These are phyloP conservation scores for Mus minutoides DNA, from an alignment of 2,797 vertebrate species.

Conservation along the genomic window DNA sequence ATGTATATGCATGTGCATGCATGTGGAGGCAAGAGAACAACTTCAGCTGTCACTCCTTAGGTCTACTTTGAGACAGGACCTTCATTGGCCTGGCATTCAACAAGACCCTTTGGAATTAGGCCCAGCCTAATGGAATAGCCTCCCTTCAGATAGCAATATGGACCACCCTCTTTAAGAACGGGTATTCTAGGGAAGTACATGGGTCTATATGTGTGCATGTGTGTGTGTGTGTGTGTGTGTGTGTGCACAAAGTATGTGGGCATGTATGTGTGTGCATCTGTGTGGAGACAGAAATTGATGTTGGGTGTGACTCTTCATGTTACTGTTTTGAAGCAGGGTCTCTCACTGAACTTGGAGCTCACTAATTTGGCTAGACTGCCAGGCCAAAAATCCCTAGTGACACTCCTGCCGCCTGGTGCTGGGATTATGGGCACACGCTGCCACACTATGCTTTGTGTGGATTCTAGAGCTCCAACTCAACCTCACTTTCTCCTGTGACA, in stretches of 20 bases:
- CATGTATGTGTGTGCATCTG: not conserved
- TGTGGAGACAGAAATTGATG: not conserved
- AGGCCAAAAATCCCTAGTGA: not conserved
- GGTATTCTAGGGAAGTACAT: not conserved
- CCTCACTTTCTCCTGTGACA: not conserved
- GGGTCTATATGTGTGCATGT: not conserved
- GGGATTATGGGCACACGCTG: not conserved
- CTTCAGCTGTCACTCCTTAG: not conserved
- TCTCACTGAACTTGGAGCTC: not conserved
- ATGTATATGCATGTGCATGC: not conserved
- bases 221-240: not conserved
- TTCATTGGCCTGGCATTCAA: not conserved
- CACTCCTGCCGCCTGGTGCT: not conserved
- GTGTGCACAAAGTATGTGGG: not conserved
- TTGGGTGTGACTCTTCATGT: not conserved
- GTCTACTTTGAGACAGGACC: not conserved
- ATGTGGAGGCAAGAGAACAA: not conserved
- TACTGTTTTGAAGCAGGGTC: not conserved
- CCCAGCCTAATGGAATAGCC: not conserved
- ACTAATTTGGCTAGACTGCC: not conserved
- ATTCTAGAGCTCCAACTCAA: not conserved
- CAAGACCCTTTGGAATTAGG: not conserved
- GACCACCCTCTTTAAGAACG: not conserved
- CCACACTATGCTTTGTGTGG: not conserved
- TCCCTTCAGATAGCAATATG: accelerated